Percentiles rank a stretch among this genome's conserved stretches.
phyloP scores from a whole-genome alignment of 2,888 invertebrate species.

The Fragum sueziense region DNA sequence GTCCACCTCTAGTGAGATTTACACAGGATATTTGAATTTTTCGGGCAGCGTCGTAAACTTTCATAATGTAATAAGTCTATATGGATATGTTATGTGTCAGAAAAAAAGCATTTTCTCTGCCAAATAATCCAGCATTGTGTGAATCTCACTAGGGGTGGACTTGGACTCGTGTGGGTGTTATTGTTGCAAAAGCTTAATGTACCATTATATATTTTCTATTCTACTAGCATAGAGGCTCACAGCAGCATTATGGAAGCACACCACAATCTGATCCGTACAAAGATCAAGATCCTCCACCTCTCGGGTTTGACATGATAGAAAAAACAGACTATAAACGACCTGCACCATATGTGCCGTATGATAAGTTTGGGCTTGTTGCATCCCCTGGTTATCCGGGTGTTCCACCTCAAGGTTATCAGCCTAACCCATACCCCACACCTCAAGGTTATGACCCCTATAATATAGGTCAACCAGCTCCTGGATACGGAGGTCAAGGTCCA shows the following conservation, averaged over 20 bases:
- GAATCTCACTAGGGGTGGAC: too few species aligned
- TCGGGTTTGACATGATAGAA: conserved; percentile 57
- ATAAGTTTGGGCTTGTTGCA: conserved; percentile 21
- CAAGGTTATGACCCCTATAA: conserved; percentile 24
- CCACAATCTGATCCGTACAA: conserved; percentile 49
- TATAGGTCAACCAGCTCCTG: conserved; percentile 12
- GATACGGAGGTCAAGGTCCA: conserved; percentile 4
- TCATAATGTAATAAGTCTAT: too few species aligned
- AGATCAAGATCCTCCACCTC: conserved; percentile 46
- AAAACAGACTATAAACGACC: conserved; percentile 46
- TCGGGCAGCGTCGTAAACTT: too few species aligned
- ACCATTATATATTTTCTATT: background rate
- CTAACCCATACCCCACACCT: conserved; percentile 10
- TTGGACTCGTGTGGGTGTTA: too few species aligned
- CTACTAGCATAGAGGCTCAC: conserved; percentile 11
- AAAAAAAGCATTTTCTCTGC: too few species aligned
- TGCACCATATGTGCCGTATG: conserved; percentile 17
- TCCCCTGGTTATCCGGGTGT: conserved; percentile 27
- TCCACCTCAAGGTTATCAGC: conserved; percentile 31
- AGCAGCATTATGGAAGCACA: conserved; percentile 37
- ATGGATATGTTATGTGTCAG: too few species aligned
- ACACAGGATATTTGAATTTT: too few species aligned
- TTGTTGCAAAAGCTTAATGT: too few species aligned
- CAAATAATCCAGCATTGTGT: too few species aligned
- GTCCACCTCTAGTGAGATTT: too few species aligned